Percentiles rank a stretch among this genome's conserved stretches.
These are phyloP conservation scores for Urosaurus nigricauda DNA, from an alignment of 2,797 vertebrate genomes.

Conservation along the genomic window DNA sequence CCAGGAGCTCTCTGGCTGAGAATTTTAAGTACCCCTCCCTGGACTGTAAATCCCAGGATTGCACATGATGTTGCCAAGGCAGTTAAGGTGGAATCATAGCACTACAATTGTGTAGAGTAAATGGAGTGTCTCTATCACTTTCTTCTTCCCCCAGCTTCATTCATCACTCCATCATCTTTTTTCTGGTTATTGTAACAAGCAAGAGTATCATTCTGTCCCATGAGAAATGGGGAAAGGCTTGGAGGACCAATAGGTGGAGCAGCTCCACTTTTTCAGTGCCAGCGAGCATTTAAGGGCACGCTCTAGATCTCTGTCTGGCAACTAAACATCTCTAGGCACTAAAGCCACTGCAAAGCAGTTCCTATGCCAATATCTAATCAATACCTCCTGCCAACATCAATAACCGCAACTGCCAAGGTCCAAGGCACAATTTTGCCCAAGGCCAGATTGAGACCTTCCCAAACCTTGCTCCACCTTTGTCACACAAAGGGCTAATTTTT, in stretches of 20 bases:
- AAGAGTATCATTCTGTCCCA: not conserved
- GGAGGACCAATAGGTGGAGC: not conserved
- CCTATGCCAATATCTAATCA: not conserved
- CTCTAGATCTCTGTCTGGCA: not conserved
- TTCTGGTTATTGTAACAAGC: not conserved
- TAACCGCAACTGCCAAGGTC: constrained; percentile 20
- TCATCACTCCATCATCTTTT: too few relatives aligned
- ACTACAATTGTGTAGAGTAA: too few relatives aligned
- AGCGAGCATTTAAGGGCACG: not conserved
- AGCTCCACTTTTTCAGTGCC: not conserved
- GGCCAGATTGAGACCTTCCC: not conserved
- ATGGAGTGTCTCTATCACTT: not conserved
- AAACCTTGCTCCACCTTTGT: not conserved
- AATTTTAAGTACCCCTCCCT: too few relatives aligned
- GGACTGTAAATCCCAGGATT: too few relatives aligned
- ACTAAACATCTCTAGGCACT: not conserved
- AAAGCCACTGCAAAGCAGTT: not conserved
- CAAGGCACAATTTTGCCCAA: constrained; percentile 14
- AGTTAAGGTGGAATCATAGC: too few relatives aligned
- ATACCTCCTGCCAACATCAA: constrained; percentile 31
- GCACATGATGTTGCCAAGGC: too few relatives aligned
- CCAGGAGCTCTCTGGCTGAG: too few relatives aligned
- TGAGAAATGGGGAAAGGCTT: not conserved
- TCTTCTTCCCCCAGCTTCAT: too few relatives aligned
- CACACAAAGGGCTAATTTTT: constrained; percentile 34